phyloP scores from a whole-genome alignment of 2,888 invertebrate species.

The Smittia sp. region DNA sequence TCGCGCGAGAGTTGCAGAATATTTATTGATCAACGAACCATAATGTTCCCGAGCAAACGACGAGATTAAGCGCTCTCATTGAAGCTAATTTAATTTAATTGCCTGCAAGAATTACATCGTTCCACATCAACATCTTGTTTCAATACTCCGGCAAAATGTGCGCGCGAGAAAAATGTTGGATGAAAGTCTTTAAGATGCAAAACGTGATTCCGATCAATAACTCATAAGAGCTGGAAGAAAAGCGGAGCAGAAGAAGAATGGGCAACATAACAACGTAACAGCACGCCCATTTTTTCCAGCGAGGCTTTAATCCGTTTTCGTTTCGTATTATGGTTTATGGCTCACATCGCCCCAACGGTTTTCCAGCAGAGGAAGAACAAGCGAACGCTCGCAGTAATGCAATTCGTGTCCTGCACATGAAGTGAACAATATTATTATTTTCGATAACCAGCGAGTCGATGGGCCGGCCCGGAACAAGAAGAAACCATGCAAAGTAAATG shows the following conservation, averaged over 20 bases:
- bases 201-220: constrained; percentile 42
- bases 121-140: constrained; percentile 25
- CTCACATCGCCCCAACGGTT: constrained; percentile 5
- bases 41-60: not conserved
- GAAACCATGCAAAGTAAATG: constrained; percentile 17
- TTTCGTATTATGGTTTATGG: constrained; percentile 9
- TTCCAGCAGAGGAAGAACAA: not conserved
- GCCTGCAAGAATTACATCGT: constrained; percentile 21
- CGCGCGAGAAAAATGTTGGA: not conserved
- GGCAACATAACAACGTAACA: constrained; percentile 33
- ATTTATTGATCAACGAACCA: not conserved
- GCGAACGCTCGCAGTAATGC: constrained; percentile 4
- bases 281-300: constrained; percentile 34
- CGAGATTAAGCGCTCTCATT: not conserved
- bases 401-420: not conserved
- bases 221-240: constrained; percentile 23
- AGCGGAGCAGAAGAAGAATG: constrained; percentile 7
- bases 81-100: constrained; percentile 40
- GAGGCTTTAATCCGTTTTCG: constrained; percentile 12
- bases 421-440: constrained; percentile 39
- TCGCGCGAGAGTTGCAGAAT: too few relatives aligned
- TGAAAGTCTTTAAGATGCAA: constrained; percentile 28
- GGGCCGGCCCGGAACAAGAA: constrained; percentile 25
- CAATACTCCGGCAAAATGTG: not conserved
- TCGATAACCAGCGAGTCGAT: constrained; percentile 26